These are phyloP conservation scores for Exephanes ischioxanthus DNA, from an alignment of 2,888 invertebrate species.

Conservation along the genomic window DNA sequence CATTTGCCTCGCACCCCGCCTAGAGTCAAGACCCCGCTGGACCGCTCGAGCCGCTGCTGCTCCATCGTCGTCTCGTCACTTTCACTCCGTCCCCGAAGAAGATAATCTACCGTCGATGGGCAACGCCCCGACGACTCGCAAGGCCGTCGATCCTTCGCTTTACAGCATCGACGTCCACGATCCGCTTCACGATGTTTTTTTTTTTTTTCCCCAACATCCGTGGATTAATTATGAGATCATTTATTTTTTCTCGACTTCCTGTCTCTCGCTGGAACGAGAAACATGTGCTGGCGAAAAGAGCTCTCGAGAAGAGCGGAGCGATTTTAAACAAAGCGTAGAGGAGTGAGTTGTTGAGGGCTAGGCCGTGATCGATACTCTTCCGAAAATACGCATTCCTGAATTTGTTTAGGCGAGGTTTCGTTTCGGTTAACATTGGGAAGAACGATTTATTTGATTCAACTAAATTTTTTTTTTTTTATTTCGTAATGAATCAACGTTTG, in stretches of 20 bases:
- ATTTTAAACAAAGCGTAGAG: slow-evolving; percentile 22
- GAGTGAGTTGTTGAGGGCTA: slow-evolving; percentile 17
- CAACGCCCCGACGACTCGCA: slow-evolving; percentile 66
- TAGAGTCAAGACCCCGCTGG: slow-evolving; percentile 52
- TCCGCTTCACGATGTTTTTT: slow-evolving; percentile 23
- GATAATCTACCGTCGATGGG: slow-evolving; percentile 66
- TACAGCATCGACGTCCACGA: slow-evolving; percentile 25
- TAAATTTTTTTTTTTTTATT: no score
- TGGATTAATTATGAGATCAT: slow-evolving; percentile 49
- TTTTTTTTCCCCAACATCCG: slow-evolving; percentile 28
- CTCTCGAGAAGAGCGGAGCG: slow-evolving; percentile 6
- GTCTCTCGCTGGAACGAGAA: slow-evolving; percentile 16
- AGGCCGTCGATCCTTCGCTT: slow-evolving; percentile 61
- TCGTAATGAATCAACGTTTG: no score
- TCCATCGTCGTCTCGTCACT: slow-evolving; percentile 72
- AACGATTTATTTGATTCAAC: no score
- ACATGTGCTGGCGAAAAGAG: slow-evolving; percentile 26
- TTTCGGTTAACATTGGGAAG: not conserved
- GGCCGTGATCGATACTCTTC: slow-evolving; percentile 36
- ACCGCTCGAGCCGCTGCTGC: slow-evolving; percentile 55
- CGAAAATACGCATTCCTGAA: slow-evolving; percentile 19
- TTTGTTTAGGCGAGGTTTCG: slow-evolving; percentile 12
- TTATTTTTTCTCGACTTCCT: slow-evolving; percentile 40
- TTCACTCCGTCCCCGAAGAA: slow-evolving; percentile 73
- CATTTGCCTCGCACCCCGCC: slow-evolving; percentile 29